phyloP scores from a whole-genome alignment of 1,140 invertebrate genomes.

The Zaprionus africanus region DNA sequence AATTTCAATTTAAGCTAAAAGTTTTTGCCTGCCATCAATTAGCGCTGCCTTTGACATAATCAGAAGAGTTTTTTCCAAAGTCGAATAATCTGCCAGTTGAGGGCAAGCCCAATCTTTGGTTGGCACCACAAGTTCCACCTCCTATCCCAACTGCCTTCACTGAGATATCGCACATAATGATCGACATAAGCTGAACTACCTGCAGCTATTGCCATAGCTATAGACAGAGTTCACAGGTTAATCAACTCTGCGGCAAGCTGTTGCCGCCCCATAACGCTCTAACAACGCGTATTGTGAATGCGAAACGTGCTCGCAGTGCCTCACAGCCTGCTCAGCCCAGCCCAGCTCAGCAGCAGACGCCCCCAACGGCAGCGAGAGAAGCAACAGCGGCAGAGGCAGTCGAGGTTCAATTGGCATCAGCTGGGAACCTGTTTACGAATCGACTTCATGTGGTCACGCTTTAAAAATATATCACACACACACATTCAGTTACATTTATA shows the following conservation, averaged over 20 bases:
- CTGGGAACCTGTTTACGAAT: constrained; percentile 45
- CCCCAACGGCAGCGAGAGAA: constrained; percentile 8
- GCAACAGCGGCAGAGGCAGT: constrained; percentile 6
- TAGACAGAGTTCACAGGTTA: constrained; percentile 35
- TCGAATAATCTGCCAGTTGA: no score
- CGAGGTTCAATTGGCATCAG: constrained; percentile 44
- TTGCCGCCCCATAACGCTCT: constrained; percentile 24
- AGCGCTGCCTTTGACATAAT: not conserved
- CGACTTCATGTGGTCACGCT: constrained; percentile 69
- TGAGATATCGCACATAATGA: constrained; percentile 2
- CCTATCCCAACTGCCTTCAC: no score
- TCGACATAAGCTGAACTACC: not conserved
- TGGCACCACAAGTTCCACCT: not conserved
- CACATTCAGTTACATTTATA: not conserved
- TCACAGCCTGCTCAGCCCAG: not conserved
- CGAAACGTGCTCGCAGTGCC: constrained; percentile 14
- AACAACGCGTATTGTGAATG: constrained; percentile 19
- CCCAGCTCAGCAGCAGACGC: constrained; percentile 23
- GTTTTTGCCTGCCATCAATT: not conserved
- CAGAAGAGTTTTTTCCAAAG: not conserved
- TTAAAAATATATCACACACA: constrained; percentile 66
- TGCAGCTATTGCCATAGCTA: not conserved
- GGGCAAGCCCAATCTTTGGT: not conserved
- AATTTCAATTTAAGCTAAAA: not conserved
- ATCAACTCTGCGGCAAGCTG: constrained; percentile 29